Percentiles rank a stretch among this genome's conserved stretches.
These are phyloP conservation scores for Diarsia brunnea DNA, from an alignment of 2,888 invertebrate species.

Conservation along the genomic window DNA sequence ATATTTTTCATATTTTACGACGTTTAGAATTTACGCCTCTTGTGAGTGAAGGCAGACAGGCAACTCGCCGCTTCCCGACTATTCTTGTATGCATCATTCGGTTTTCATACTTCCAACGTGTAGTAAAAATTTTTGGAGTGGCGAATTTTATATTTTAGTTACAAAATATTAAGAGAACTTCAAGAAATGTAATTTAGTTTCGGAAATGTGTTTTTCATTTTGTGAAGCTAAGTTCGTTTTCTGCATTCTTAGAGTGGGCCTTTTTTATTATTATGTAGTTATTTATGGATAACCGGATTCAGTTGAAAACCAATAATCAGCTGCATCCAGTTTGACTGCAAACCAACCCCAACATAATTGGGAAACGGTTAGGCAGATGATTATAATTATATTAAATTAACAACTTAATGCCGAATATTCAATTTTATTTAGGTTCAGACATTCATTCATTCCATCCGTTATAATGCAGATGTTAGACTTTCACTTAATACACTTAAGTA, in stretches of 20 bases:
- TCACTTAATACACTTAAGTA: conserved; percentile 41
- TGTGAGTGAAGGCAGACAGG: conserved; percentile 71
- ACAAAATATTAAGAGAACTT: not conserved
- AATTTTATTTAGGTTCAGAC: not conserved
- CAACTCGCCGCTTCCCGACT: conserved; percentile 65
- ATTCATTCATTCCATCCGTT: conserved; percentile 15
- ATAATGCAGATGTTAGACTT: conserved; percentile 33
- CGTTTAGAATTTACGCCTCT: conserved; percentile 85
- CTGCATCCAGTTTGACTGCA: not conserved
- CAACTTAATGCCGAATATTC: conserved; percentile 1
- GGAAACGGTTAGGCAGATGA: not conserved
- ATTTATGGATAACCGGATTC: not conserved
- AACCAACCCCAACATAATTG: not conserved
- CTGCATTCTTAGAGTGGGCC: not conserved
- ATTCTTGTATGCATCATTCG: conserved; percentile 63
- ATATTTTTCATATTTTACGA: conserved; percentile 89
- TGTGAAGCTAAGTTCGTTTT: not conserved
- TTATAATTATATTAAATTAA: not conserved
- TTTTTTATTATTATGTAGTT: too few species aligned
- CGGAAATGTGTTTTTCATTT: not conserved
- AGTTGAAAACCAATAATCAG: not conserved
- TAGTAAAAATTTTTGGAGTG: conserved; percentile 60
- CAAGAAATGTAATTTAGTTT: not conserved
- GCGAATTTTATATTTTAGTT: conserved; percentile 35
- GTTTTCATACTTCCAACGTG: conserved; percentile 43